Evolutionary conservation across 2,888 invertebrate genomes (phyloP), one percentile per base, ranked within the genome.

Genomic region (Prenolepis imparis): DNA sequence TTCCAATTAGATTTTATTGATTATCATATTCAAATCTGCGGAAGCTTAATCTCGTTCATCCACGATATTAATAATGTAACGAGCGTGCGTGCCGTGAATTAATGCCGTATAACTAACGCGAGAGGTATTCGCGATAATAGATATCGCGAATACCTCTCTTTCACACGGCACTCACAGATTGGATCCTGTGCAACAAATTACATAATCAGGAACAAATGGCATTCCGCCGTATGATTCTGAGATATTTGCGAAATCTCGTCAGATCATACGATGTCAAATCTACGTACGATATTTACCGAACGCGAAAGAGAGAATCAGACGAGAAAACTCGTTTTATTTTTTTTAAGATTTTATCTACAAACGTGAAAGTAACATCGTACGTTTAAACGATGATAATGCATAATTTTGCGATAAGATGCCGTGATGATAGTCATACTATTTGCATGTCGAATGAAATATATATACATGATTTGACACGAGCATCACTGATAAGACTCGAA

Each of bases 401-500:
- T 0, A 81, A 86, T 89, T 82, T 78, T 57, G 41, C 36, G 87
- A 89, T 87, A 89, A 83, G 70, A 9, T 28, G 11, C 21, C 72
- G 6, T 28, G n/a, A n/a, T 28, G 39, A 52, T 32, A 73, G 24
- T 55, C 11, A 59, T 39, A 52, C 3, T 52, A 74, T 73, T 59
- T 80, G 44, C 18, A 44, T 32, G 21, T 73, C 39, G 24, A 24
- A 73, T 15, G 21, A 36, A 24, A 12, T 36, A 36, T 59, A 28
- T 28, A 41, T 15, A 15, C 18, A 32, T 21, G 12, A 3, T 73
- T 74, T 59, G 59, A 44, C 6, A 32, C 44, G 0, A 18, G 12
- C 41, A 28, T 77, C 32, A 18, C 59, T 57, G 73, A 78, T 77
- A 77, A 77, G 55, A 9, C 55, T 67, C 21, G 32, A 75, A 66